Base-by-base conservation (phyloP, 2,888 invertebrate genomes). In the Oscheius sp. region DNA sequence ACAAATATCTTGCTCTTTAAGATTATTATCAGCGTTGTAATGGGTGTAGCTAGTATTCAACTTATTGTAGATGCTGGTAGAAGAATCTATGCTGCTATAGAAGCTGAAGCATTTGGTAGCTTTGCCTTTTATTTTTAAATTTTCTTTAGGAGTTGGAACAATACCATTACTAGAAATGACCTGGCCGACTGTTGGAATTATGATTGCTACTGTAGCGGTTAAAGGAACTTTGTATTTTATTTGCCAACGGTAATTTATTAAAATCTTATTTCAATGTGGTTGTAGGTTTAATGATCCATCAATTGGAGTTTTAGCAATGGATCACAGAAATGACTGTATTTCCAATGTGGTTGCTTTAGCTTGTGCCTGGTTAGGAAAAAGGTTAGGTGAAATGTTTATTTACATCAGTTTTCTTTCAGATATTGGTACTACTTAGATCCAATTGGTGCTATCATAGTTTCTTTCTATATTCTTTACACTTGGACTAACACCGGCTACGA, bases 241-340 rank as follows among this genome's bases (percentile, higher is more conserved):
- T 25, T 75, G 85, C 78, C 73, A 75, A 63, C 74, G 78, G 84
- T 84, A 48, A 8, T 31, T 25, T 31, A 17, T 65, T 27, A n/a
- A n/a, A n/a, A n/a, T 45, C 8, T 33, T 67, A 27, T 42, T 8
- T 52, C 34, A n/a, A 31, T 25, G 27, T 15, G 29, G 37, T 57
- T 69, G 86, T 69, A 76, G 84, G 45, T 80, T 76, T 46, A 78
- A 85, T 2, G 82, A 85, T 37, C 82, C 87, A 0, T 86, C 86
- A 0, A 84, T 88, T 3, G 81, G 84, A 53, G 88, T 88, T 0
- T 80, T 89, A 25, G 86, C 88, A 1, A 87, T 87, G 78, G 89
- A 89, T 74, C 89, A 89, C 73, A 80, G 89, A 6, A 89, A 89
- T 74, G 89, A 89, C 71, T 87, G 88, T 23, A 52, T 89, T 34